These are phyloP conservation scores for Pelobates fuscus DNA, from an alignment of 2,113 vertebrate genomes.

Conservation along the genomic window DNA sequence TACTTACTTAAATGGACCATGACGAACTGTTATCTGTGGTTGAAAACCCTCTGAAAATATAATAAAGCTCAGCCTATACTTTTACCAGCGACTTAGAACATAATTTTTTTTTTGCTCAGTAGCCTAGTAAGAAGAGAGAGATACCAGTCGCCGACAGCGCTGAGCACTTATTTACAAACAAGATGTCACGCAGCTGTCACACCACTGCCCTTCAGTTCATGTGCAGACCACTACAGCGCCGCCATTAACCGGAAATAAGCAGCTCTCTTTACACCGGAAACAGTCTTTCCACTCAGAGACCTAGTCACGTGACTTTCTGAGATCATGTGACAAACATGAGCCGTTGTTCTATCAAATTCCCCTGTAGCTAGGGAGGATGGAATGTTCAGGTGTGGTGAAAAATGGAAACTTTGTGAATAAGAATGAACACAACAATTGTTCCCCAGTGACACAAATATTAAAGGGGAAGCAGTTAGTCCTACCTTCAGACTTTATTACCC, in stretches of 20 bases:
- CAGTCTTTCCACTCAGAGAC: not conserved
- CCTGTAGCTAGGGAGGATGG: no score
- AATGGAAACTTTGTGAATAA: no score
- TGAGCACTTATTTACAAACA: not conserved
- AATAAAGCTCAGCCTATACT: not conserved
- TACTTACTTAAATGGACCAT: constrained; percentile 44
- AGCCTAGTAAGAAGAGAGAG: not conserved
- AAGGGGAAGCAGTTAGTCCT: no score
- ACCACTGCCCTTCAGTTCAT: constrained; percentile 2
- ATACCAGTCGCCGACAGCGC: not conserved
- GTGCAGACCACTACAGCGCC: not conserved
- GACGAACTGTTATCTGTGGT: not conserved
- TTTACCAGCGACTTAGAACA: not conserved
- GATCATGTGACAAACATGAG: no score
- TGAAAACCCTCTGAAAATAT: not conserved
- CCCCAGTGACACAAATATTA: no score
- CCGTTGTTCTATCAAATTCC: no score
- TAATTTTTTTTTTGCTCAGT: not conserved
- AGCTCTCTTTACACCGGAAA: not conserved
- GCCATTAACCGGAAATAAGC: constrained; percentile 27
- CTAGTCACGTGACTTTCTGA: no score
- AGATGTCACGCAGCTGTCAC: not conserved
- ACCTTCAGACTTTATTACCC: no score
- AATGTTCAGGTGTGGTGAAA: no score
- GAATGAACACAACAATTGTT: no score